These are phyloP conservation scores for Pharmacophagus antenor DNA, from an alignment of 2,888 invertebrate genomes.

Conservation along the genomic window DNA sequence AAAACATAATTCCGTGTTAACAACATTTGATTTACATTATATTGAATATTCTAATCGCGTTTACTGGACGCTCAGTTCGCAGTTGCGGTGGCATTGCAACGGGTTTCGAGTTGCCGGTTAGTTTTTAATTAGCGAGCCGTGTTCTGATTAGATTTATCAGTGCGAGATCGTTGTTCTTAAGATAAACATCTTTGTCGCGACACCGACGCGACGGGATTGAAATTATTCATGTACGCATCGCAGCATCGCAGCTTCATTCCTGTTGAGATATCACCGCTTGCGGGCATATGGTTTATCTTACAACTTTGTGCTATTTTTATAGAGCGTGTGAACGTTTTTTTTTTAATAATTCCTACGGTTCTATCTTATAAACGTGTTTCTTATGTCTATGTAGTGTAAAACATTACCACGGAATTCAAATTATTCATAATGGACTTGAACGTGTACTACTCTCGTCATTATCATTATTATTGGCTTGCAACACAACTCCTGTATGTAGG, in stretches of 20 bases:
- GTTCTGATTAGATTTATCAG: slow-evolving; percentile 45
- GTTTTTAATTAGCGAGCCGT: slow-evolving; percentile 41
- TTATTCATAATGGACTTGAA: neutral
- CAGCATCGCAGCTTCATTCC: slow-evolving; percentile 8
- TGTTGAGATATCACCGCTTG: slow-evolving; percentile 7
- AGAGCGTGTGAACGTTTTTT: slow-evolving; percentile 10
- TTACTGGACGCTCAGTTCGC: neutral
- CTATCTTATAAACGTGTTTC: neutral
- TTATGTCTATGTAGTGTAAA: neutral
- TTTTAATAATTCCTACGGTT: neutral
- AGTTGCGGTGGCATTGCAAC: slow-evolving; percentile 9
- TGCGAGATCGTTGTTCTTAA: slow-evolving; percentile 42
- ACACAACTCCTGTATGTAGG: neutral
- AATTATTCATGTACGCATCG: slow-evolving; percentile 18
- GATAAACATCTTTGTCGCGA: slow-evolving; percentile 41
- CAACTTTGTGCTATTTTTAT: slow-evolving; percentile 26
- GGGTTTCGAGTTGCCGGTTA: slow-evolving; percentile 25
- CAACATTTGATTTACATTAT: slow-evolving; percentile 1
- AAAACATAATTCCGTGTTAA: slow-evolving; percentile 16
- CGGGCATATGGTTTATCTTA: slow-evolving; percentile 15
- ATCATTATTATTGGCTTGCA: neutral
- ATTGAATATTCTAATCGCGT: slow-evolving; percentile 21
- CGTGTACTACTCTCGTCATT: neutral
- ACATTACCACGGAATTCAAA: neutral
- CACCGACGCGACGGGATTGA: slow-evolving; percentile 12